Evolutionary conservation across 2,113 vertebrate genomes (phyloP), one percentile per base, ranked within the genome.

Genomic region (Limnothrissa miodon): DNA sequence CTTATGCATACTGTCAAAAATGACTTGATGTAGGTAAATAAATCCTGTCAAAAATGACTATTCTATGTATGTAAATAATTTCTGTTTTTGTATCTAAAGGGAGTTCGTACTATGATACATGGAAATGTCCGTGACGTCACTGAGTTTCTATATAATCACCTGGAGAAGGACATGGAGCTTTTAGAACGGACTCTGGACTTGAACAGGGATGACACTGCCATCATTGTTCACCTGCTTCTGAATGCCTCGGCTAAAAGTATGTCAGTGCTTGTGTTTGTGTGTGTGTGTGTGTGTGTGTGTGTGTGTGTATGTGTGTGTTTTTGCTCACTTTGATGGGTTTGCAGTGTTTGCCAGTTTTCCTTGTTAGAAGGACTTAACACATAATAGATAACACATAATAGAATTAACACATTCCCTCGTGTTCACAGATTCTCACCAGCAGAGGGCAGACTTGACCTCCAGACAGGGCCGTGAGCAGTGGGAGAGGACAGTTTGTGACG

Each of bases 121-220:
- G 91, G 91, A 0, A 5, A 0, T 0, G 86, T 92, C 0, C 0
- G 0, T 0, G 46, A 93, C 45, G 91, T 91, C 2, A 1, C 29
- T 19, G 42, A 6, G 78, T 95, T 95, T 86, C 89, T 95, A 56
- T 94, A 89, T 92, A 29, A 13, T 0, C 94, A 95, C 45, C 89
- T 95, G 0, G 91, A 93, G 33, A 88, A 82, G 78, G 94, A 95
- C 89, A 9, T 95, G 87, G 1, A 33, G 0, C 81, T 88, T 4
- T 36, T 95, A 86, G 90, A 91, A 0, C 1, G 85, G 17, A 84
- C 85, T 36, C 86, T 95, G 82, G 87, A 87, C 62, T 91, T 90
- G 88, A 95, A 95, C 89, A 10, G 56, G 51, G 94, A 95, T 29
- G 66, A 93, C 87, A 86, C 90, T 0, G 90, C 90, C 0, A 83